Base-by-base conservation (phyloP, 2,113 vertebrate genomes). In the Pygoscelis adeliae region DNA sequence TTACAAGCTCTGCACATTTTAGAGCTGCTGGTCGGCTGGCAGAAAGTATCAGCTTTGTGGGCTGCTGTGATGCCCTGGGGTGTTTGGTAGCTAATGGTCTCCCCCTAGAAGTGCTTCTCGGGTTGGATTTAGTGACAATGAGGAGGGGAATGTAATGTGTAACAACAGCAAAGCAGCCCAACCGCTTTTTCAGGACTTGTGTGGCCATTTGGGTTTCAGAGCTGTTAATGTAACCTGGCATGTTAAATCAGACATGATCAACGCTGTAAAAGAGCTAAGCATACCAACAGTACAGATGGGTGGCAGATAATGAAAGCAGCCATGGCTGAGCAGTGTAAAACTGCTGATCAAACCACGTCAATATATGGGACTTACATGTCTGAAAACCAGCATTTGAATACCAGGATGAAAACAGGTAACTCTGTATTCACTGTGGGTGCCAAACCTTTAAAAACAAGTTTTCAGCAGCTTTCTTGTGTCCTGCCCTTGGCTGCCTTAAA, bases 181-280 rank as follows among this genome's bases (percentile, higher is more conserved):
- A 36, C 25, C 1, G 13, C 69, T 94, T 95, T 89, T 97, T 55
- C 74, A 74, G 88, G 79, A 63, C 77, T 93, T 52, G 72, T 87
- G 87, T 85, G 89, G 94, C 85, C 84, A n/a, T 96, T 96, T 94
- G 77, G 76, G 90, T 95, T 96, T 95, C 88, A 50, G 94, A 95
- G 87, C 82, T 93, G 88, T 88, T 94, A 95, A 95, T 96, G 86
- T 90, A 94, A 89, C 86, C 88, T 92, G 97, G 83, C 90, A 83
- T 89, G 94, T 95, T 95, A 94, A 97, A 97, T 93, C 91, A 97
- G 87, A 95, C 85, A 93, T 87, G 92, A 95, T 93, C 91, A 96
- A 89, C 94, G 67, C 92, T 94, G 94, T 96, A 65, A 92, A 94
- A 89, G 89, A 97, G 95, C 96, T 96, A 95, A 83, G 95, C 91